These are phyloP conservation scores for Acropora tenuis DNA, from an alignment of 64 coral and sea anemone species.

Conservation along the genomic window DNA sequence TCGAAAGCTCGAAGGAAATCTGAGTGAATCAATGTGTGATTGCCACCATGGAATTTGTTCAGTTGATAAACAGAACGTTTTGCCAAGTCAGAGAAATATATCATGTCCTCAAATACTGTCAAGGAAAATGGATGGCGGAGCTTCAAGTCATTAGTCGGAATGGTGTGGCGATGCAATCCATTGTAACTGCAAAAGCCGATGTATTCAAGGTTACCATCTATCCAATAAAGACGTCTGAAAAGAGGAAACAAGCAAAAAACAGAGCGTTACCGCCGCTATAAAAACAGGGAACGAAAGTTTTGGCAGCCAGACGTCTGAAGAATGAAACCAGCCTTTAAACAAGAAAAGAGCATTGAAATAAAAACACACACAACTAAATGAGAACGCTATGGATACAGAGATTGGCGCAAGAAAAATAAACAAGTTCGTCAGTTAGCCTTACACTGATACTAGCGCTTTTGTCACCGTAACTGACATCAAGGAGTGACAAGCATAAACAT, in stretches of 20 bases:
- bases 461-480: no score
- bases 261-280: no score
- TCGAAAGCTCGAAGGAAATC: constrained; percentile 52
- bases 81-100: constrained; percentile 88
- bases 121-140: constrained; percentile 81
- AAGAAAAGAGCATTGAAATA: no score
- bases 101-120: constrained; percentile 77
- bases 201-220: constrained; percentile 68
- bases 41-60: constrained; percentile 71
- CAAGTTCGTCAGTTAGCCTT: no score
- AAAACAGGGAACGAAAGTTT: no score
- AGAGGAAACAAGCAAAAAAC: not conserved
- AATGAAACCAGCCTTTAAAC: no score
- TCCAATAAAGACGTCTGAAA: constrained; percentile 90
- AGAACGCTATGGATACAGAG: no score
- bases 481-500: no score
- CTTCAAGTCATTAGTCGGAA: constrained; percentile 16
- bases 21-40: constrained; percentile 38
- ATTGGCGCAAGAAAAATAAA: no score
- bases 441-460: no score
- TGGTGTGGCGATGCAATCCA: constrained; percentile 53
- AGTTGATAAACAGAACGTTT: constrained; percentile 31
- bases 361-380: no score
- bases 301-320: no score
- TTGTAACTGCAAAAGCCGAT: constrained; percentile 86